phyloP scores from a whole-genome alignment of 2,113 vertebrate genomes.

The Dasyprocta punctata region DNA sequence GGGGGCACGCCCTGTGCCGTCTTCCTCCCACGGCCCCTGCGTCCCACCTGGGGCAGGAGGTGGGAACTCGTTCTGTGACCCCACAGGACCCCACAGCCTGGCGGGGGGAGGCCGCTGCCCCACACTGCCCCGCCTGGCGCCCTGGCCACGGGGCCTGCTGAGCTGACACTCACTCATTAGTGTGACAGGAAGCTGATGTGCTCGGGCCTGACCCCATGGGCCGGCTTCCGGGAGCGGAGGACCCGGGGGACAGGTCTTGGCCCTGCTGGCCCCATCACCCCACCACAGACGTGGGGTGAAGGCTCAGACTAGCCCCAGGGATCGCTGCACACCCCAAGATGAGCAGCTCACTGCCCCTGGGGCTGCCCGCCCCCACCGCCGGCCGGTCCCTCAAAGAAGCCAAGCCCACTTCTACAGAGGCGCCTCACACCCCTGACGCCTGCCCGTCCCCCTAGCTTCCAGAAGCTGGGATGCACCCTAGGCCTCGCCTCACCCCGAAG shows the following conservation, averaged over 20 bases:
- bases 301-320: background rate
- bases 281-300: no score
- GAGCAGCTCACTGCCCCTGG: background rate
- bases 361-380: accelerated
- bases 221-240: background rate
- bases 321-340: background rate
- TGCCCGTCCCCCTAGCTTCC: accelerated
- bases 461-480: accelerated
- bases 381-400: background rate
- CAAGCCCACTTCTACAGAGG: accelerated
- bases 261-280: accelerated
- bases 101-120: accelerated
- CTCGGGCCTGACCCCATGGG: accelerated
- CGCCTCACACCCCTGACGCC: accelerated
- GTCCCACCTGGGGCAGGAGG: background rate
- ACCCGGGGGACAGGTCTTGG: background rate
- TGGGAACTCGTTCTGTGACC: background rate
- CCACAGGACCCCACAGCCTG: background rate
- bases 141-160: accelerated
- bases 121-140: accelerated
- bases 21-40: no score
- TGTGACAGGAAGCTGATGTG: accelerated
- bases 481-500: conserved; percentile 88
- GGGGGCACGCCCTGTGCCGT: accelerated
- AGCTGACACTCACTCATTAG: background rate